Base-by-base conservation (phyloP, 2,888 invertebrate genomes). In the Orthosia gothica region DNA sequence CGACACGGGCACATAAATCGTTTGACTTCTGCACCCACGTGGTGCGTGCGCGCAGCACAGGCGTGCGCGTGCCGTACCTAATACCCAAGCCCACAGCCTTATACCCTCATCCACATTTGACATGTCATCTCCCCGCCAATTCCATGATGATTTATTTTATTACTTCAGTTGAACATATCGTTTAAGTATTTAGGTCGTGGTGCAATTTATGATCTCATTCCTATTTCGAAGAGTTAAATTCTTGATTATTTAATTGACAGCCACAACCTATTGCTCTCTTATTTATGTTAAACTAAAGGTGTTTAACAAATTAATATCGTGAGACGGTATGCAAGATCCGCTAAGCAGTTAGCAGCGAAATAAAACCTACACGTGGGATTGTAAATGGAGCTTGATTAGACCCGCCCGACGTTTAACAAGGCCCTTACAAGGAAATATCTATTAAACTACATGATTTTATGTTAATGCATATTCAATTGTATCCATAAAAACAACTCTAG, bases 1-100 rank as follows among this genome's bases (percentile, higher is more conserved):
- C 72, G 73, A 73, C 77, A 87, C 88, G 91, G 90, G 91, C 87
- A 89, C 92, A 92, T 94, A 93, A 94, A 94, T 94, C 93, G 91
- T 92, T 92, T 93, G 92, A 94, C 93, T 93, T 92, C 85, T 89
- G 88, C 85, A 90, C 91, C 89, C 90, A 86, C 79, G 80, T 81
- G 68, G 70, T 72, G 86, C 87, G 85, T 84, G 82, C 81, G 70
- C 76, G 49, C 74, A 66, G 58, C 52, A 62, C 45, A 69, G 76
- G 68, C 74, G 70, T 76, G 77, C 85, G 84, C 86, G 84, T 81
- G 85, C 77, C 79, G 57, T 18, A 50, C 52, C 32, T 40, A 49
- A 74, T 32, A 23, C n/a, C 32, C 57, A 26, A 63, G 57, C 74
- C 79, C 77, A 81, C 62, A 74, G 79, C 71, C 81, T 82, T 40